phyloP scores from a whole-genome alignment of 2,797 vertebrate species.

The Microtus agrestis region DNA sequence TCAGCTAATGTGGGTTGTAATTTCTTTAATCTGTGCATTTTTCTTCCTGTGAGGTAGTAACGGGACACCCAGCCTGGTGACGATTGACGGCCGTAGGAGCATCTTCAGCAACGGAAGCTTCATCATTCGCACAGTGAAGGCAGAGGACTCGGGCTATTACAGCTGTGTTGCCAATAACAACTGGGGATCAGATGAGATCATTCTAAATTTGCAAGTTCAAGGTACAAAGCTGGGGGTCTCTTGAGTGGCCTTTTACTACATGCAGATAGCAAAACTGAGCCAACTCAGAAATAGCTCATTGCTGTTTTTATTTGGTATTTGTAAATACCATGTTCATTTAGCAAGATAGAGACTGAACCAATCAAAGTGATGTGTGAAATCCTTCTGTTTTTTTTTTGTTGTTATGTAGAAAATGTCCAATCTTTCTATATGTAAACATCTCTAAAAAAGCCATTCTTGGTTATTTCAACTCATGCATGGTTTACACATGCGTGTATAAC shows the following conservation, averaged over 20 bases:
- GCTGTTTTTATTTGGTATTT: not conserved
- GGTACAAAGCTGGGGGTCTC: slow-evolving; percentile 84
- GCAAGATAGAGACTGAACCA: not conserved
- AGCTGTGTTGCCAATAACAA: slow-evolving; percentile 97
- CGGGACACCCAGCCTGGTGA: slow-evolving; percentile 95
- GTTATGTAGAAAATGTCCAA: not conserved
- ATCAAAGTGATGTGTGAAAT: not conserved
- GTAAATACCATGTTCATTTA: not conserved
- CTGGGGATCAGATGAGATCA: slow-evolving; percentile 98
- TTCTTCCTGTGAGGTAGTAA: slow-evolving; percentile 95
- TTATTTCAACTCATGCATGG: not conserved
- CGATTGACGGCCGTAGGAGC: slow-evolving; percentile 95
- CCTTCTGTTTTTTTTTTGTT: not conserved
- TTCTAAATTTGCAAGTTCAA: slow-evolving; percentile 98
- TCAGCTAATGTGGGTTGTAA: slow-evolving; percentile 89
- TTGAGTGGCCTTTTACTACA: fast-evolving
- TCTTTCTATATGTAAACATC: not conserved
- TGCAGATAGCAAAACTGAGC: not conserved
- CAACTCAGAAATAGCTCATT: not conserved
- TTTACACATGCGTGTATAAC: not conserved
- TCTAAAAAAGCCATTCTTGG: not conserved
- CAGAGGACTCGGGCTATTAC: slow-evolving; percentile 98
- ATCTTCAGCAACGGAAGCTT: slow-evolving; percentile 97
- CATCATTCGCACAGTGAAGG: slow-evolving; percentile 97
- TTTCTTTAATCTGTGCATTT: slow-evolving; percentile 90